Evolutionary conservation across 2,888 invertebrate species (phyloP).

Genomic region (Nysson spinosus): DNA sequence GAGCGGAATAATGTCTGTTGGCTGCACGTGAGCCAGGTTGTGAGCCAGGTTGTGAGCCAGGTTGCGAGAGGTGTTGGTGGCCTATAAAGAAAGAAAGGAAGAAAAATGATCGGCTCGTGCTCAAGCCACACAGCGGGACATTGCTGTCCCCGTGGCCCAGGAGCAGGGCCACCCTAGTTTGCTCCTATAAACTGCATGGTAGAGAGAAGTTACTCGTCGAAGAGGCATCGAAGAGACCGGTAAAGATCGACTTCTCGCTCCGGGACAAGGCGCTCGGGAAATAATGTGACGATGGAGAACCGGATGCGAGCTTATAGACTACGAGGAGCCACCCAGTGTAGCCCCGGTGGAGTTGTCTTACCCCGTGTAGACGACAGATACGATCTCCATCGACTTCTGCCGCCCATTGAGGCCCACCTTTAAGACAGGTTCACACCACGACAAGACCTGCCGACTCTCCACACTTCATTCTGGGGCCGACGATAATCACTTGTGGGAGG

Average conservation of each 20-base stretch:
- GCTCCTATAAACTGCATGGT: slow-evolving; percentile 34
- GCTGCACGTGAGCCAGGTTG: slow-evolving; percentile 29
- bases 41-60: too few species aligned
- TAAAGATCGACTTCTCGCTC: slow-evolving; percentile 46
- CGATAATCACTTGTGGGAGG: slow-evolving; percentile 50
- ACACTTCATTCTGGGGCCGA: slow-evolving; percentile 51
- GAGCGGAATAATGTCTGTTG: slow-evolving; percentile 42
- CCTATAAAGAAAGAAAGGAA: slow-evolving; percentile 36
- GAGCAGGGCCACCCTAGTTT: slow-evolving; percentile 51
- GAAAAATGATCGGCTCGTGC: slow-evolving; percentile 48
- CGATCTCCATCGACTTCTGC: slow-evolving; percentile 61
- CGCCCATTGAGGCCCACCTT: slow-evolving; percentile 48
- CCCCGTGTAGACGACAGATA: slow-evolving; percentile 65
- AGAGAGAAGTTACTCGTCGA: slow-evolving; percentile 30
- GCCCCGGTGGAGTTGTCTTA: slow-evolving; percentile 61
- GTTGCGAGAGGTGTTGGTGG: slow-evolving; percentile 39
- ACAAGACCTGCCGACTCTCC: slow-evolving; percentile 54
- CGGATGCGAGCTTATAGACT: slow-evolving; percentile 67
- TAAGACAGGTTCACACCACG: slow-evolving; percentile 50
- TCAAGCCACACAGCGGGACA: slow-evolving; percentile 49
- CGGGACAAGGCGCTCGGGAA: slow-evolving; percentile 66
- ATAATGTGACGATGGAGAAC: slow-evolving; percentile 72
- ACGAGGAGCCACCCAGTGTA: slow-evolving; percentile 67
- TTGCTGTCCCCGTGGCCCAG: slow-evolving; percentile 51
- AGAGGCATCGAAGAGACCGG: slow-evolving; percentile 25